Evolutionary conservation across 2,113 vertebrate genomes (phyloP).

Genomic region (Chaenocephalus aceratus): DNA sequence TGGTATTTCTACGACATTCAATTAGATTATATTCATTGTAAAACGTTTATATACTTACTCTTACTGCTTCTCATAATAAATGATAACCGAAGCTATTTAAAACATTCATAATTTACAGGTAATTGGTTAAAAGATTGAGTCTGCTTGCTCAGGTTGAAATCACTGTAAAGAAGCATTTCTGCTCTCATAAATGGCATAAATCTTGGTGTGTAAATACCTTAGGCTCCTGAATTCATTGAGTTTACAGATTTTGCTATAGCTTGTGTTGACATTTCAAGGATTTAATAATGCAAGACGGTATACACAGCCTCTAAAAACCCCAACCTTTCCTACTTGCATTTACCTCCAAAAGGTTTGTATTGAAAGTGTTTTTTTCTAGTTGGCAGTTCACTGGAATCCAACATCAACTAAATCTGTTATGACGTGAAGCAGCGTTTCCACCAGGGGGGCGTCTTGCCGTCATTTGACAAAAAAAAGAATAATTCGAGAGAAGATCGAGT

Average conservation of each 20-base stretch:
- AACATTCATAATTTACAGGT: not conserved
- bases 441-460: too few species aligned
- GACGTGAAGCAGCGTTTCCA: too few species aligned
- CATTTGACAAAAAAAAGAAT: too few species aligned
- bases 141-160: not conserved
- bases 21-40: not conserved
- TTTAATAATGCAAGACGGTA: conserved; percentile 20
- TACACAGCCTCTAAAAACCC: not conserved
- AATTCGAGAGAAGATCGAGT: too few species aligned
- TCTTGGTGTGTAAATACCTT: conserved; percentile 14
- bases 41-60: not conserved
- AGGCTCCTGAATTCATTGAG: conserved; percentile 20
- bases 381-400: conserved; percentile 3
- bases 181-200: not conserved
- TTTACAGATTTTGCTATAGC: conserved; percentile 23
- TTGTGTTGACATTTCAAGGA: conserved; percentile 21
- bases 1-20: not conserved
- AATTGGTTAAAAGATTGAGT: not conserved
- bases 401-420: conserved; percentile 8
- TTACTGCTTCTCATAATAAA: not conserved
- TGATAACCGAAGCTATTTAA: not conserved
- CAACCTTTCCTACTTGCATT: conserved; percentile 22
- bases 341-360: conserved; percentile 10
- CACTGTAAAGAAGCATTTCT: not conserved
- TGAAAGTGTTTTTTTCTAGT: not conserved